Conservation (phyloP, 1,140 invertebrate species). For the Achroia grisella region DNA sequence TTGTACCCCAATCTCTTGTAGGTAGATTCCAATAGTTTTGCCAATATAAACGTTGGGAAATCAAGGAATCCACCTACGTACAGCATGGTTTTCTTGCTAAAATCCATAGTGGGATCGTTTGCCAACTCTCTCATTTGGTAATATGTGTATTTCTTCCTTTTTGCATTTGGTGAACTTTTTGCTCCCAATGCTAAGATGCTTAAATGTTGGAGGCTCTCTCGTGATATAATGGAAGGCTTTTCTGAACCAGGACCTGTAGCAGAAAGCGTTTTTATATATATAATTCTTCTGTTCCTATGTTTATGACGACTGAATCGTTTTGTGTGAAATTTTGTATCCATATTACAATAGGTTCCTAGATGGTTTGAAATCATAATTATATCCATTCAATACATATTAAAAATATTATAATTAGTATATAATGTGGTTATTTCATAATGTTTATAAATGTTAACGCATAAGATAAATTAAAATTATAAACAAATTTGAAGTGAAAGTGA, state of each 20-base stretch:
- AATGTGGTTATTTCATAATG: no score
- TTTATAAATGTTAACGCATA: no score
- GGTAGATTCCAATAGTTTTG: conserved; percentile 4
- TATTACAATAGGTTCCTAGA: no score
- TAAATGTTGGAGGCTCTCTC: conserved; percentile 32
- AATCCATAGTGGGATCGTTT: conserved; percentile 36
- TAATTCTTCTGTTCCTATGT: no score
- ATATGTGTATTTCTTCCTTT: conserved; percentile 31
- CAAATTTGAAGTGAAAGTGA: no score
- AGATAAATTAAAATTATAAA: no score
- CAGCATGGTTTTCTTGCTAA: conserved; percentile 34
- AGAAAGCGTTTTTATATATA: no score
- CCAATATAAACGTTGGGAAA: conserved; percentile 29
- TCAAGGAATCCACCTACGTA: conserved; percentile 46
- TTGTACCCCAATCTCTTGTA: conserved; percentile 42
- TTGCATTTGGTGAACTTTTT: not conserved
- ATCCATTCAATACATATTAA: no score
- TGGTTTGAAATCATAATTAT: no score
- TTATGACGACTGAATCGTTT: no score
- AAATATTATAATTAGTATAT: no score
- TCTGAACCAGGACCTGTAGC: conserved; percentile 45
- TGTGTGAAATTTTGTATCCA: no score
- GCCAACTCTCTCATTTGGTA: conserved; percentile 40
- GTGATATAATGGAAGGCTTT: conserved; percentile 32
- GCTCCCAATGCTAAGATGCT: conserved; percentile 18